These are phyloP conservation scores for Netelia inedita DNA, from an alignment of 2,888 invertebrate genomes.

Conservation along the genomic window DNA sequence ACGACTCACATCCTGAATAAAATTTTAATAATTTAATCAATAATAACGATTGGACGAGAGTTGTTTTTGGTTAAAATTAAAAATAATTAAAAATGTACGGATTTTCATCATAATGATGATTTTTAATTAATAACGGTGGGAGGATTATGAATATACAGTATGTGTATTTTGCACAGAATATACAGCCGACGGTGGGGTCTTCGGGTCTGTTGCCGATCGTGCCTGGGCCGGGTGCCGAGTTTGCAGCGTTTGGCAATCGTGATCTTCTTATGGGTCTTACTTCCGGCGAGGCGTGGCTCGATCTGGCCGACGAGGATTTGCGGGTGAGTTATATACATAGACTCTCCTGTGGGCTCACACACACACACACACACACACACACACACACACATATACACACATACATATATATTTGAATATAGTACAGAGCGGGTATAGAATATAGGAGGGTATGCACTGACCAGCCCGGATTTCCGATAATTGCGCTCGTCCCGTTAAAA, in stretches of 20 bases:
- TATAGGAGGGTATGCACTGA: not conserved
- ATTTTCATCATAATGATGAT: not conserved
- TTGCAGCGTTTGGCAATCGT: conserved; percentile 93
- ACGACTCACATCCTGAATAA: too few species aligned
- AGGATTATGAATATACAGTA: not conserved
- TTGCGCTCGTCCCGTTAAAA: conserved; percentile 76
- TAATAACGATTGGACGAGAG: too few species aligned
- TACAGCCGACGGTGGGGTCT: conserved; percentile 87
- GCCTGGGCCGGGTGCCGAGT: conserved; percentile 91
- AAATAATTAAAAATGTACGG: too few species aligned
- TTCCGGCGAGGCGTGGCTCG: conserved; percentile 88
- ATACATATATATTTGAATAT: not conserved
- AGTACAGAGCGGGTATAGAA: not conserved
- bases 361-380: not conserved
- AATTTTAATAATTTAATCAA: too few species aligned
- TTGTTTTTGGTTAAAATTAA: too few species aligned
- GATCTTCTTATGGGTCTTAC: conserved; percentile 95
- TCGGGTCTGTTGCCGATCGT: conserved; percentile 88
- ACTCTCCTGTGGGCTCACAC: not conserved
- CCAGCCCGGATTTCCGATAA: conserved; percentile 67
- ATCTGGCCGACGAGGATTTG: conserved; percentile 84
- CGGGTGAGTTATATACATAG: conserved; percentile 74
- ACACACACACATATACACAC: not conserved
- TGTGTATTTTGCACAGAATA: conserved; percentile 83
- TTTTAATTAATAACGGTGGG: not conserved